phyloP scores from a whole-genome alignment of 2,888 invertebrate genomes.

The Drosophila siamana region DNA sequence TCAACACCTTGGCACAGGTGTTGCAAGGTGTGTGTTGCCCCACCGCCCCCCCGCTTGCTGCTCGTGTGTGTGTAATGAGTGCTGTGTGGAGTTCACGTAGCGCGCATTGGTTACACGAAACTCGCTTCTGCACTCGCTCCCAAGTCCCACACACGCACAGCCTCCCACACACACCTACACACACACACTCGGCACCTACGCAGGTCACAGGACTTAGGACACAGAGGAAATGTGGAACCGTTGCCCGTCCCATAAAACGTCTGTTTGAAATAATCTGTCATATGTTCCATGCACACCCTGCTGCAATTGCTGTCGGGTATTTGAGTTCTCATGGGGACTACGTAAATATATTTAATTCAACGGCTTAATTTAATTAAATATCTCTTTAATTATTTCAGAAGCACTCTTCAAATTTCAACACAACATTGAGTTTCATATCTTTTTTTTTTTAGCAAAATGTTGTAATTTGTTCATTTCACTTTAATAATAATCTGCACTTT shows the following conservation, averaged over 20 bases:
- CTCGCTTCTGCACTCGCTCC: neutral
- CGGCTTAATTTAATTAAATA: too few species aligned
- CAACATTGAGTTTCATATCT: too few species aligned
- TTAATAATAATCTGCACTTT: too few species aligned
- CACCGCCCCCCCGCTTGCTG: constrained; percentile 19
- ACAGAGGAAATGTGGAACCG: constrained; percentile 10
- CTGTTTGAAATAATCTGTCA: constrained; percentile 42
- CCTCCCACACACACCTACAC: constrained; percentile 27
- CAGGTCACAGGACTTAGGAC: constrained; percentile 20
- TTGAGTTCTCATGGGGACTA: too few species aligned
- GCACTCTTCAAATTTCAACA: too few species aligned
- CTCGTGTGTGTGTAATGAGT: constrained; percentile 49
- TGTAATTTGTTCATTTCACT: too few species aligned
- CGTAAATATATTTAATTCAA: too few species aligned
- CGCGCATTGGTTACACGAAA: constrained; percentile 53
- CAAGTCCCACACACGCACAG: neutral
- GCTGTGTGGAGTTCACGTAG: constrained; percentile 41
- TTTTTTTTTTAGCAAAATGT: too few species aligned
- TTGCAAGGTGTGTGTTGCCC: too few species aligned
- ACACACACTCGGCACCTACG: constrained; percentile 1
- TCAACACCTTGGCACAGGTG: constrained; percentile 71
- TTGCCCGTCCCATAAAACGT: constrained; percentile 11
- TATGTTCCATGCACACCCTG: constrained; percentile 27
- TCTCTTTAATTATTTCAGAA: too few species aligned
- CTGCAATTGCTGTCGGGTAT: neutral